Percentiles rank a stretch among this genome's conserved stretches.
Evolutionary conservation across 2,113 vertebrate genomes (phyloP).

Genomic region (Strix uralensis): DNA sequence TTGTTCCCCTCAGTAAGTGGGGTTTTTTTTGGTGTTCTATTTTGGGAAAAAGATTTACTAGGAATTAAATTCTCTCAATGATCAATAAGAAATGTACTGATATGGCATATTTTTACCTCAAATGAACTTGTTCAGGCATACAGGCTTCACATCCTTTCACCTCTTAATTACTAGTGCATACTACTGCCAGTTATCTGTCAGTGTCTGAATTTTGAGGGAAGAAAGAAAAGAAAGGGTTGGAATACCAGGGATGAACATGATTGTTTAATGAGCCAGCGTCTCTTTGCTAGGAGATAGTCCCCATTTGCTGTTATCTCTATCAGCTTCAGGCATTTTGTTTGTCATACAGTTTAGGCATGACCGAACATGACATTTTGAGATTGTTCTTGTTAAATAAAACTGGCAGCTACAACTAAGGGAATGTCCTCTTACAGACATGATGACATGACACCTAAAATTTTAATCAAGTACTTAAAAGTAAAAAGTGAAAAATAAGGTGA

Average conservation of each 20-base stretch:
- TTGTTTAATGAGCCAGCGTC: background rate
- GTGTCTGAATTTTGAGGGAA: slow-evolving; percentile 8
- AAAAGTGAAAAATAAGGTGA: background rate
- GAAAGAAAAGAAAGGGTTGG: background rate
- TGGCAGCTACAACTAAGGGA: background rate
- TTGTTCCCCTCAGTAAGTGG: background rate
- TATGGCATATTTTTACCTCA: background rate
- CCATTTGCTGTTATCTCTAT: slow-evolving; percentile 18
- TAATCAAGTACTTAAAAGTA: background rate
- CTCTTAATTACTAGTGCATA: background rate
- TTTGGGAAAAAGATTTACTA: background rate
- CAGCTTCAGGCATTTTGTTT: slow-evolving; percentile 27
- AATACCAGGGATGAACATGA: slow-evolving; percentile 26
- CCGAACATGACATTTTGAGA: slow-evolving; percentile 4
- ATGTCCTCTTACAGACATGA: background rate
- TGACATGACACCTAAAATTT: background rate
- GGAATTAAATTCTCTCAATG: background rate
- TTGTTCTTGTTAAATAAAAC: background rate
- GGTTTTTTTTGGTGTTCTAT: background rate
- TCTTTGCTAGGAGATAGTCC: background rate
- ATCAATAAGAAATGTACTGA: background rate
- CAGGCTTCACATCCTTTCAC: background rate
- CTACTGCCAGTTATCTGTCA: background rate
- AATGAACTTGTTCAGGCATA: background rate
- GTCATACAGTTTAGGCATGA: slow-evolving; percentile 30